Evolutionary conservation across 1,140 invertebrate genomes (phyloP).

Genomic region (Oryzaephilus surinamensis): DNA sequence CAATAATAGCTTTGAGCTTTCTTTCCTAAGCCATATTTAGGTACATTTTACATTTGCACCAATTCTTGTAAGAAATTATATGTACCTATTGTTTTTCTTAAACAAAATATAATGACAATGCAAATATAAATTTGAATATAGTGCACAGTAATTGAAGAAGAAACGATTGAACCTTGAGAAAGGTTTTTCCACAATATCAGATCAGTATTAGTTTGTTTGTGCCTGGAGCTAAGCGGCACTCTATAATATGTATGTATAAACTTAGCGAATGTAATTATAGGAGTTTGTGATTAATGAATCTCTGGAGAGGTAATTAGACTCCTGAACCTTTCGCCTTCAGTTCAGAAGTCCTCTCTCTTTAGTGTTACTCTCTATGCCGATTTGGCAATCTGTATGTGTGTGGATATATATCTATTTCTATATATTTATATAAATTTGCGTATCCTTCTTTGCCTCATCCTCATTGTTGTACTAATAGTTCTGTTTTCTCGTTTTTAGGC

Average conservation of each 20-base stretch:
- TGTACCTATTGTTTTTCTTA: no score
- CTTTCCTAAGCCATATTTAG: no score
- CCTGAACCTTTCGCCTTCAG: constrained; percentile 29
- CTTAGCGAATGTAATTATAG: constrained; percentile 35
- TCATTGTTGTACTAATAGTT: constrained; percentile 6
- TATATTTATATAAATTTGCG: no score
- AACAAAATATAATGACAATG: no score
- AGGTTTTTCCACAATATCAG: constrained; percentile 20
- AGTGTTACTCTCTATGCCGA: constrained; percentile 9
- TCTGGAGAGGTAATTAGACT: constrained; percentile 35
- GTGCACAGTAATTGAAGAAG: constrained; percentile 17
- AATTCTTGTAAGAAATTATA: no score
- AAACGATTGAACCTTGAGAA: constrained; percentile 16
- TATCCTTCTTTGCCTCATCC: constrained; percentile 10
- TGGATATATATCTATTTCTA: no score
- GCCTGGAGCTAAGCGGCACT: constrained; percentile 10
- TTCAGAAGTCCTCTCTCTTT: constrained; percentile 15
- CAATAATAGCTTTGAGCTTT: no score
- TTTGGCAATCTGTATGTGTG: no score
- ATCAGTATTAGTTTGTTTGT: constrained; percentile 26
- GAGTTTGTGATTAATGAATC: constrained; percentile 38
- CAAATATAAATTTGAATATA: no score
- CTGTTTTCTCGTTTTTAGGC: no score
- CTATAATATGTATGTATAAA: constrained; percentile 32
- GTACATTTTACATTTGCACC: no score